Conservation (phyloP, 2,797 vertebrate genomes). For the Xerus rutilus region DNA sequence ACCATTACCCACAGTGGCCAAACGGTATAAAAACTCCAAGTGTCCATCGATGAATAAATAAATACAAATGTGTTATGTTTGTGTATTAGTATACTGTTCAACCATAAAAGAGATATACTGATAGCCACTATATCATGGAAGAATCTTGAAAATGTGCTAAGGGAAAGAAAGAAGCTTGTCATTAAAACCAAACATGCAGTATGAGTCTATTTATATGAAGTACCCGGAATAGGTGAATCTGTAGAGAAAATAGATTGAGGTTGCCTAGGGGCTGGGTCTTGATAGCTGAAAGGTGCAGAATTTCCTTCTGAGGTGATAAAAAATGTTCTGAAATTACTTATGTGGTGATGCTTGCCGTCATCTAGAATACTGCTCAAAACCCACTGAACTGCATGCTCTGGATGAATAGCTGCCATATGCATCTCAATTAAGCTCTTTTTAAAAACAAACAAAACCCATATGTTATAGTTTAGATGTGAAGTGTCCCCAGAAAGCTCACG, state of each 20-base stretch:
- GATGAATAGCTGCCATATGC: background rate
- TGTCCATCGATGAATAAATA: background rate
- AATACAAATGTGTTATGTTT: rapidly evolving
- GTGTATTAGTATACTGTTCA: rapidly evolving
- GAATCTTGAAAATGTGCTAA: background rate
- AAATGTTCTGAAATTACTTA: background rate
- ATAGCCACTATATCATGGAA: rapidly evolving
- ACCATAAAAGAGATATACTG: background rate
- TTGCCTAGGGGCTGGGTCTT: background rate
- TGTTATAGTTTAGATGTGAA: too few species aligned
- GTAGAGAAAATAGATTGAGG: rapidly evolving
- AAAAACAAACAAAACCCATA: background rate
- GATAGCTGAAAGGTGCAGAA: background rate
- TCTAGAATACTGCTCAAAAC: background rate
- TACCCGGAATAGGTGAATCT: background rate
- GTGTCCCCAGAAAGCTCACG: too few species aligned
- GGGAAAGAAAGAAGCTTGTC: background rate
- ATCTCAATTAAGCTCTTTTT: background rate
- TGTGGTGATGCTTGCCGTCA: too few species aligned
- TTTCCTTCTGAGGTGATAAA: background rate
- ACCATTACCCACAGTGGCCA: background rate
- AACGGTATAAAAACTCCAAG: background rate
- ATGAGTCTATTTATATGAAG: background rate
- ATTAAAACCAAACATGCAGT: rapidly evolving
- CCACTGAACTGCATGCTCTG: too few species aligned